phyloP scores from a whole-genome alignment of 2,888 invertebrate genomes.

The Lasioglossum calceatum region DNA sequence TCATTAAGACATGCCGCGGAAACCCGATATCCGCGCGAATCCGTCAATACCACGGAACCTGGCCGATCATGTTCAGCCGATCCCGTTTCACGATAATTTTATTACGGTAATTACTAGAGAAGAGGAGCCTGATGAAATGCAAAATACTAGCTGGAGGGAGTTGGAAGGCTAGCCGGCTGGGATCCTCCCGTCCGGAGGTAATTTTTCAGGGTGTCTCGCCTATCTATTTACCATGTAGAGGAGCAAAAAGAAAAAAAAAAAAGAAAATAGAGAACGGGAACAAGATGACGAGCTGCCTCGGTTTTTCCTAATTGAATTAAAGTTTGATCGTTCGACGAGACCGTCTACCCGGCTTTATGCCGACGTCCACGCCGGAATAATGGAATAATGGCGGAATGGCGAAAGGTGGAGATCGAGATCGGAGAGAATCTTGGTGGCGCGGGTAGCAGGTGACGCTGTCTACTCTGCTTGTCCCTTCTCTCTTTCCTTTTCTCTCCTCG shows the following conservation, averaged over 20 bases:
- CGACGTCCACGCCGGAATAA: slow-evolving; percentile 62
- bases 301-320: slow-evolving; percentile 72
- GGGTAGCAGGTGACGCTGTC: slow-evolving; percentile 79
- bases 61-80: not conserved
- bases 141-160: slow-evolving; percentile 4
- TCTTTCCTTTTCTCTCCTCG: slow-evolving; percentile 37
- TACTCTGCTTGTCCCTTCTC: slow-evolving; percentile 58
- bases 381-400: slow-evolving; percentile 69
- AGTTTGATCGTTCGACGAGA: slow-evolving; percentile 66
- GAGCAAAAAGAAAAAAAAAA: no score
- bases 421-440: slow-evolving; percentile 58
- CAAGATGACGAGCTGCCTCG: slow-evolving; percentile 35
- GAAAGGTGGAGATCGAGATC: slow-evolving; percentile 55
- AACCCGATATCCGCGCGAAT: slow-evolving; percentile 57
- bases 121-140: slow-evolving; percentile 38
- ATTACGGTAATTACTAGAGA: slow-evolving; percentile 54
- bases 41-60: slow-evolving; percentile 10
- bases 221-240: slow-evolving; percentile 52
- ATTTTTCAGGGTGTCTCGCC: slow-evolving; percentile 53
- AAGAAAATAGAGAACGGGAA: slow-evolving; percentile 11
- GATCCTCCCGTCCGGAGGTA: slow-evolving; percentile 41
- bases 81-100: slow-evolving; percentile 56
- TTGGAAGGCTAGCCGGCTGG: slow-evolving; percentile 5
- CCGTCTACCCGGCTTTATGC: slow-evolving; percentile 54
- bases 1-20: slow-evolving; percentile 56